These are phyloP conservation scores for Branchellion lobata DNA, from an alignment of 2,888 invertebrate species.

Conservation along the genomic window DNA sequence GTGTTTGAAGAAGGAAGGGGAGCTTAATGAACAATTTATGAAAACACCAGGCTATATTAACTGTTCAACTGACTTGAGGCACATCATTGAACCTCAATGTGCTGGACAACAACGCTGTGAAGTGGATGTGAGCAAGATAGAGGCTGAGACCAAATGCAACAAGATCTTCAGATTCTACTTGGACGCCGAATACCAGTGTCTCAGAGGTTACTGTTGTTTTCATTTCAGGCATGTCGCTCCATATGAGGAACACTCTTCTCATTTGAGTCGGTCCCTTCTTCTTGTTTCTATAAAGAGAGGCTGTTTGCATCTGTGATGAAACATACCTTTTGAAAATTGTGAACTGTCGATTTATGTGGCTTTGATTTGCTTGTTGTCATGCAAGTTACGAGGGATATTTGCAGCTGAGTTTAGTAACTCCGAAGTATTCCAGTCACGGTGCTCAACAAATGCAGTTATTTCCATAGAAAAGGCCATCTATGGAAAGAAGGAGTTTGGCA, in stretches of 20 bases:
- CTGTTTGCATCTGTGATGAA: neutral
- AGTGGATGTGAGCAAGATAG: neutral
- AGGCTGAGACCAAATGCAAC: neutral
- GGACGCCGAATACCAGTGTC: neutral
- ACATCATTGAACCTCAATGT: conserved; percentile 25
- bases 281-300: neutral
- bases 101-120: conserved; percentile 27
- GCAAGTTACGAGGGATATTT: too few species aligned
- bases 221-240: too few species aligned
- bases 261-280: neutral
- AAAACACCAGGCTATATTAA: conserved; percentile 9
- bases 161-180: neutral
- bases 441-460: conserved; percentile 11
- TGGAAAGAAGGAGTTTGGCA: conserved; percentile 6
- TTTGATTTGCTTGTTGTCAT: too few species aligned
- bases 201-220: neutral
- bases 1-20: conserved; percentile 30
- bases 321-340: neutral
- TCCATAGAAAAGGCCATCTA: neutral
- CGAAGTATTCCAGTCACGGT: conserved; percentile 18
- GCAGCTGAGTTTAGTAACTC: conserved; percentile 14
- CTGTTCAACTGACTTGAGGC: conserved; percentile 8
- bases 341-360: too few species aligned
- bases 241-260: neutral
- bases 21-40: neutral